Evolutionary conservation across 1,140 invertebrate species (phyloP).

Genomic region (Ruditapes philippinarum): DNA sequence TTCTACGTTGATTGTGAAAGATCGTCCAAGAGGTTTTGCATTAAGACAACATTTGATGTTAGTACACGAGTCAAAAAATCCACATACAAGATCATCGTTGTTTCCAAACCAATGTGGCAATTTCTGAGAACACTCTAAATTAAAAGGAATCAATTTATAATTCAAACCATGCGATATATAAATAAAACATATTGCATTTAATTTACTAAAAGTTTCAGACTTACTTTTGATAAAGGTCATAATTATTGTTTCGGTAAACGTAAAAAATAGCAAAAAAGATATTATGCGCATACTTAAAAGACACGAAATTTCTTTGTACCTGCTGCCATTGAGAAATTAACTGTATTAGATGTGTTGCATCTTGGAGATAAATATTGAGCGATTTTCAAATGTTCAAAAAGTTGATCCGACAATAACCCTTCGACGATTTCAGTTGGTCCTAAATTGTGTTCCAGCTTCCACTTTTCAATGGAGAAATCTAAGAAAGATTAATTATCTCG

Average conservation of each 20-base stretch:
- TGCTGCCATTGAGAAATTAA: too few species aligned
- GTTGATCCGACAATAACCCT: neutral
- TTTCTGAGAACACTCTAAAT: neutral
- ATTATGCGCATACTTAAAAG: too few species aligned
- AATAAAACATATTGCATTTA: too few species aligned
- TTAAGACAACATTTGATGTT: neutral
- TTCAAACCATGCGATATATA: too few species aligned
- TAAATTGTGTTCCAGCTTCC: neutral
- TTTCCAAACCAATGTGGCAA: neutral
- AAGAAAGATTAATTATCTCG: too few species aligned
- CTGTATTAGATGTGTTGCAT: neutral
- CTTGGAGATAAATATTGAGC: neutral
- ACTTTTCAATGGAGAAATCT: neutral
- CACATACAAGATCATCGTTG: neutral
- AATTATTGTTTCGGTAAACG: too few species aligned
- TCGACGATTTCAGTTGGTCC: neutral
- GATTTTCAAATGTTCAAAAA: neutral
- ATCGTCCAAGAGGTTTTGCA: neutral
- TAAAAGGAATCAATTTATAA: too few species aligned
- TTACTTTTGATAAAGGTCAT: too few species aligned
- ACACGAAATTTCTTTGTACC: too few species aligned
- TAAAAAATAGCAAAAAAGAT: too few species aligned
- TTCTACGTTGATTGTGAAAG: neutral
- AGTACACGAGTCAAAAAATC: slow-evolving; percentile 2
- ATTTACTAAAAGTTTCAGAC: too few species aligned